Evolutionary conservation across 2,888 invertebrate genomes (phyloP), one percentile per base, ranked within the genome.

Genomic region (Notodonta ziczac): DNA sequence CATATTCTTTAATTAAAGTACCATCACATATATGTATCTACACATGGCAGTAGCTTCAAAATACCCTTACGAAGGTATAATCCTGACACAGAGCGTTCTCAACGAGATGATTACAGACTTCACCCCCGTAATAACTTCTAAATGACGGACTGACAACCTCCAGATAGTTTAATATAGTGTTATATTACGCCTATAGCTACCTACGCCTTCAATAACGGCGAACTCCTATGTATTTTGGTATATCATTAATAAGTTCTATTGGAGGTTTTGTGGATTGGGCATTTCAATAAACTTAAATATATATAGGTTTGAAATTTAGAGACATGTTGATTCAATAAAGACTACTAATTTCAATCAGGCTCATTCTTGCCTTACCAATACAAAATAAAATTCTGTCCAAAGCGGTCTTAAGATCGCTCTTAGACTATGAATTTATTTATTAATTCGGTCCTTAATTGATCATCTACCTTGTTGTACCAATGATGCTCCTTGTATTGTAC

Each of bases 61-160:
- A 24, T 51, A 44, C 53, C 48, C 56, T 44, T 24, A 44, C 56
- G 40, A 44, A 56, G 39, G 54, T 57, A 63, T 60, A 44, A 48
- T 58, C 57, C 46, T 35, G 35, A 44, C 44, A 24, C 51, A 39
- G 24, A 57, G 54, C 54, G 39, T 52, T 70, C 53, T 7, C 44
- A 58, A 65, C 62, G 59, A 50, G 54, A 64, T 64, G 59, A 62
- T 63, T 62, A 66, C 58, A 61, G 64, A 65, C 60, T 66, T 65
- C 73, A 62, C 78, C 80, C 78, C 74, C 72, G 60, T 82, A 81
- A 83, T 84, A 80, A 78, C 80, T 72, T 68, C 67, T 70, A 78
- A 80, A 83, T 77, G 80, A 78, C 77, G 71, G 77, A 77, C 77
- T 81, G 83, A 74, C 83, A 70, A 66, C 59, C 66, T 56, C 63